phyloP scores from a whole-genome alignment of 2,888 invertebrate species.

The Polymixis lichenea region DNA sequence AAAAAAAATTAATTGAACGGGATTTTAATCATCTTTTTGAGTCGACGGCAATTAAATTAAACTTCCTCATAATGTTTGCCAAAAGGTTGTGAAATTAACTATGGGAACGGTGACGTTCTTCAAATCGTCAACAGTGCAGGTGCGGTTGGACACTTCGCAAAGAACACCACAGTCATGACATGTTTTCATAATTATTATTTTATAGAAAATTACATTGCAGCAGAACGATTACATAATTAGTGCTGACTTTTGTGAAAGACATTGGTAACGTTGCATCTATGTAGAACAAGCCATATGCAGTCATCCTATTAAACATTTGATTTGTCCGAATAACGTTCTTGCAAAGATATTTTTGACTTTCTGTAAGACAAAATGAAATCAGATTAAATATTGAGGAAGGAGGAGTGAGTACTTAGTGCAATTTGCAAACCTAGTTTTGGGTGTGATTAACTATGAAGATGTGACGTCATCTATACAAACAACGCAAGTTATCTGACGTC shows the following conservation, averaged over 20 bases:
- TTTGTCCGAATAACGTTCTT: not conserved
- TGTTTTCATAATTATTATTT: not conserved
- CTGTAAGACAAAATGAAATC: not conserved
- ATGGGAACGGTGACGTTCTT: too few species aligned
- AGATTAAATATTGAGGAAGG: not conserved
- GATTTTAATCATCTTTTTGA: too few species aligned
- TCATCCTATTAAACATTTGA: not conserved
- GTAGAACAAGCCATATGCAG: not conserved
- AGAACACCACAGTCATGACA: not conserved
- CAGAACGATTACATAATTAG: not conserved
- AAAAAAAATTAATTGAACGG: too few species aligned
- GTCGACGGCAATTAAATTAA: too few species aligned
- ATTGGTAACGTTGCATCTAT: not conserved
- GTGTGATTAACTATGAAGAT: not conserved
- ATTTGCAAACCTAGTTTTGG: not conserved
- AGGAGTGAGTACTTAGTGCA: not conserved
- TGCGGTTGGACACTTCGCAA: not conserved
- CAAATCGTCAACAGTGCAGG: too few species aligned
- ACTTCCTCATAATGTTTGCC: too few species aligned
- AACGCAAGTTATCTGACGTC: not conserved
- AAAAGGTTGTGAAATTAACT: too few species aligned
- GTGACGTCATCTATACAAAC: not conserved
- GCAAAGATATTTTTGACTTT: not conserved
- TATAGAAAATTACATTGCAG: constrained; percentile 1
- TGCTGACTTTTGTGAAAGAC: not conserved